Percentiles rank a stretch among this genome's conserved stretches.
Evolutionary conservation across 2,113 vertebrate genomes (phyloP).

Genomic region (Marmota flaviventris): DNA sequence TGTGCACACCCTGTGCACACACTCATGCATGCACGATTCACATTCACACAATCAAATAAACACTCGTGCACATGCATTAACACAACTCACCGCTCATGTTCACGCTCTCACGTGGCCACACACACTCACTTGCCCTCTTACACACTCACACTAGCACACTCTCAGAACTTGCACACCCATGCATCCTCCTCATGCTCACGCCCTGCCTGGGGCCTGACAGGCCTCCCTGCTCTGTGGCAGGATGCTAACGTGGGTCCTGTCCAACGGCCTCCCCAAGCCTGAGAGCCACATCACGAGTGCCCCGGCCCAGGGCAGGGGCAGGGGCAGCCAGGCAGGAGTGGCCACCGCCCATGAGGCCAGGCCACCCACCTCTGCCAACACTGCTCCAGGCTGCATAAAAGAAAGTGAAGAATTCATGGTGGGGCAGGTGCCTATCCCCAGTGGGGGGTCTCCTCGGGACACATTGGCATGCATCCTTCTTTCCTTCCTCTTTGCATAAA

Average conservation of each 20-base stretch:
- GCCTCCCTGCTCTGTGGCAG: neutral
- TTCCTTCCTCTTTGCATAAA: too few relatives aligned
- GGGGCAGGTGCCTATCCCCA: too few relatives aligned
- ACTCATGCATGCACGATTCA: neutral
- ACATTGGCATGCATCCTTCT: too few relatives aligned
- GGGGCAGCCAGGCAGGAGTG: neutral
- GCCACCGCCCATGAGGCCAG: fast-evolving
- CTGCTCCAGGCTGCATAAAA: neutral
- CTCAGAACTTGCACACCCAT: too few relatives aligned
- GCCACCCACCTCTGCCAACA: neutral
- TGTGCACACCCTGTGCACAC: neutral
- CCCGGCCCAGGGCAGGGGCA: neutral
- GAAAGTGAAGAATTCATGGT: too few relatives aligned
- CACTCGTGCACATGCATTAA: neutral
- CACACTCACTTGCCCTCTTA: neutral
- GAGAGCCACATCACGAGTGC: neutral
- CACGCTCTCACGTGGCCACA: neutral
- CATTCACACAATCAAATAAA: neutral
- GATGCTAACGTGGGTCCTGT: too few relatives aligned
- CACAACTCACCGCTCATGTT: neutral
- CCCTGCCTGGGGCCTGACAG: neutral
- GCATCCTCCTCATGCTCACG: neutral
- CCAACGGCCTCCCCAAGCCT: neutral
- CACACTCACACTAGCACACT: neutral
- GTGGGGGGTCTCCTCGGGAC: neutral